Percentiles rank a stretch among this genome's conserved stretches.
Evolutionary conservation across 2,888 invertebrate genomes (phyloP).

Genomic region (Limnephilus auricula): DNA sequence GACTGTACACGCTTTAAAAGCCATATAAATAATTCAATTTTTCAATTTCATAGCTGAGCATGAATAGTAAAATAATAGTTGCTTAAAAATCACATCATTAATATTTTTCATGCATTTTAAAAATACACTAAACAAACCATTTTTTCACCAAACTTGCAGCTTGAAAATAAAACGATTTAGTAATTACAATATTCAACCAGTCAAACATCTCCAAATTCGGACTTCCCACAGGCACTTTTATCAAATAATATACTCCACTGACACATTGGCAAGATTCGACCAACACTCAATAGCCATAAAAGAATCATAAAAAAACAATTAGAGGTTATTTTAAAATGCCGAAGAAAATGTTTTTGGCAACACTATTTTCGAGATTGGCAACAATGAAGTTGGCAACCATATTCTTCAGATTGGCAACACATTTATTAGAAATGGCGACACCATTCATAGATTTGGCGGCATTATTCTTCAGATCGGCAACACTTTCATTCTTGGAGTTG

Average conservation of each 20-base stretch:
- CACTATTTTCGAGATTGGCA: not conserved
- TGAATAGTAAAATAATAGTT: not conserved
- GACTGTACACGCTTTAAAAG: not conserved
- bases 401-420: not conserved
- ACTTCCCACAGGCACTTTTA: constrained; percentile 51
- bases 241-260: constrained; percentile 30
- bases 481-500: constrained; percentile 18
- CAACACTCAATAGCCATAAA: constrained; percentile 26
- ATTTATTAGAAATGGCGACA: not conserved
- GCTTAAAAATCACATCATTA: not conserved
- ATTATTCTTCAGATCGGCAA: not conserved
- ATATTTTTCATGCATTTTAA: not conserved
- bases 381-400: not conserved
- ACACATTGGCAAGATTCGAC: constrained; percentile 19
- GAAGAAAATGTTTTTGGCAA: not conserved
- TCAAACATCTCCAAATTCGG: constrained; percentile 41
- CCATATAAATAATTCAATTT: not conserved
- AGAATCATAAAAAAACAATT: constrained; percentile 15
- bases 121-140: not conserved
- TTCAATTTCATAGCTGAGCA: not conserved
- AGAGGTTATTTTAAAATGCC: constrained; percentile 4
- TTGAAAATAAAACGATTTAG: not conserved
- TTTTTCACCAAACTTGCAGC: not conserved
- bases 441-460: constrained; percentile 23
- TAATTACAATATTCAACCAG: constrained; percentile 13